Conservation (phyloP, 2,888 invertebrate genomes). For the Thymelicus sylvestris region DNA sequence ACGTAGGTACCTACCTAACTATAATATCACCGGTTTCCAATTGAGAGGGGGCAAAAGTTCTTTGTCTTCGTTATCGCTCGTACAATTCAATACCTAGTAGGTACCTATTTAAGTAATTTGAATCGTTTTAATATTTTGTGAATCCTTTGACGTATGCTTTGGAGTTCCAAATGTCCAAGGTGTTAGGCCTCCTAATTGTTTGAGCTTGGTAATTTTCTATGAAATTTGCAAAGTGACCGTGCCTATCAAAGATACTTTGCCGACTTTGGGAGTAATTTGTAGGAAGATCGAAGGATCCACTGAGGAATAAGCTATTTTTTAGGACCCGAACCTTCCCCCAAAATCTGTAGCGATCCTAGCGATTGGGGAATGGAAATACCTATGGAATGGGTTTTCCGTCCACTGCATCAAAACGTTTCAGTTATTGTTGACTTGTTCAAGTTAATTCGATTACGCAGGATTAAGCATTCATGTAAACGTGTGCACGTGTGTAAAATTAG, state of each 20-base stretch:
- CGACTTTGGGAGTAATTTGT: too few relatives aligned
- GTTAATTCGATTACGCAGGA: neutral
- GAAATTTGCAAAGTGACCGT: too few relatives aligned
- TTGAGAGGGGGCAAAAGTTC: slow-evolving; percentile 32
- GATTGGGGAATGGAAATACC: too few relatives aligned
- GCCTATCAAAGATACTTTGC: too few relatives aligned
- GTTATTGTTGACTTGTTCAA: neutral
- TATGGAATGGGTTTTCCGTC: too few relatives aligned
- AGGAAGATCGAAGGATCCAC: too few relatives aligned
- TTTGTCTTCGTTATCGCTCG: slow-evolving; percentile 12
- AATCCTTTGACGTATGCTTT: neutral
- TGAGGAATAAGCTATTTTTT: too few relatives aligned
- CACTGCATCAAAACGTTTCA: neutral
- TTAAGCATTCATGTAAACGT: neutral
- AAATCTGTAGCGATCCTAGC: too few relatives aligned
- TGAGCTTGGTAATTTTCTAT: too few relatives aligned
- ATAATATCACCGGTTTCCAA: slow-evolving; percentile 24
- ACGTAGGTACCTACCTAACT: neutral
- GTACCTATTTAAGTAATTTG: neutral
- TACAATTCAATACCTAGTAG: neutral
- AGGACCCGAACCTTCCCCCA: too few relatives aligned
- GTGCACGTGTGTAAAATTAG: neutral
- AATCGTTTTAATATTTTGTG: neutral
- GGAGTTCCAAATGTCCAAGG: too few relatives aligned
- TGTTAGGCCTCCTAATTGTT: too few relatives aligned